phyloP scores from a whole-genome alignment of 2,888 invertebrate genomes.

The Galerucella nymphaeae region DNA sequence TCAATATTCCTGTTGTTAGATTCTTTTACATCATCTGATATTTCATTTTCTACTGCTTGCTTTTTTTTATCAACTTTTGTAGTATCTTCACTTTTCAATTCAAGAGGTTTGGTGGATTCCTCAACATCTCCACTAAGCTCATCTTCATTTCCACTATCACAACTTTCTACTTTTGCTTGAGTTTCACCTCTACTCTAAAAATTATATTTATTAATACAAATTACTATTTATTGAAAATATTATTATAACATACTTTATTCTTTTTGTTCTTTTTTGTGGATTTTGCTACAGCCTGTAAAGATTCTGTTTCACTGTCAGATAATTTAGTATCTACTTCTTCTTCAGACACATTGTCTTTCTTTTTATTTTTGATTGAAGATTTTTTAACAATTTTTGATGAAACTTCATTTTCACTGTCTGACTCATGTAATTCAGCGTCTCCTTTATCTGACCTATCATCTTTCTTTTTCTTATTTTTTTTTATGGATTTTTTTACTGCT shows the following conservation, averaged over 20 bases:
- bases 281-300: not conserved
- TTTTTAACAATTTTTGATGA: conserved; percentile 20
- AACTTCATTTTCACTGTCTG: conserved; percentile 14
- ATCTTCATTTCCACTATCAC: conserved; percentile 9
- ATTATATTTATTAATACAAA: conserved; percentile 1
- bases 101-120: conserved; percentile 55
- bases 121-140: conserved; percentile 54
- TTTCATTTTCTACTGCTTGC: not conserved
- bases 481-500: conserved; percentile 44
- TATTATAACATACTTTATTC: conserved; percentile 8
- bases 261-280: conserved; percentile 13
- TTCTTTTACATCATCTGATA: conserved; percentile 22
- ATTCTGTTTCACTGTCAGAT: conserved; percentile 9
- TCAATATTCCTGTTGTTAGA: conserved; percentile 28
- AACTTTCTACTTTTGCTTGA: not conserved
- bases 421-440: conserved; percentile 24
- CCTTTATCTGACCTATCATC: conserved; percentile 35
- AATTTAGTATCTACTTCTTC: not conserved
- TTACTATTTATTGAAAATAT: not conserved
- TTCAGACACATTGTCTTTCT: conserved; percentile 15
- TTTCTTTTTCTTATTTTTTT: conserved; percentile 60
- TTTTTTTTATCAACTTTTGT: conserved; percentile 16
- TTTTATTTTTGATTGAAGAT: conserved; percentile 27
- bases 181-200: not conserved
- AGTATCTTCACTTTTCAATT: conserved; percentile 27